Evolutionary conservation across 2,888 invertebrate genomes (phyloP).

Genomic region (Atrina japonica): DNA sequence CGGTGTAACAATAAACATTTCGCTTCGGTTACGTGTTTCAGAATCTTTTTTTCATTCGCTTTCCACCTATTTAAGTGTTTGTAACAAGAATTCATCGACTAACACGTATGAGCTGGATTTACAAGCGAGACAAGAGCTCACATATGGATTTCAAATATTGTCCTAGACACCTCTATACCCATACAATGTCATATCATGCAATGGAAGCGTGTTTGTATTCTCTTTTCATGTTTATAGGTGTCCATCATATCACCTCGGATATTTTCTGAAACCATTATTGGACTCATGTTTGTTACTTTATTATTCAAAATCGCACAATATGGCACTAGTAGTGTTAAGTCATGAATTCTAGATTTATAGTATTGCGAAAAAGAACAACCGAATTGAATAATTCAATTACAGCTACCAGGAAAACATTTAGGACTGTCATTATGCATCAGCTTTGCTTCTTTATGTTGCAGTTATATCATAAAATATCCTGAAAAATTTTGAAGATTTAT

Average conservation of each 20-base stretch:
- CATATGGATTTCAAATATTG: constrained; percentile 31
- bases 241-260: neutral
- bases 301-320: constrained; percentile 25
- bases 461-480: no score
- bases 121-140: neutral
- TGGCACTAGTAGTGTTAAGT: constrained; percentile 41
- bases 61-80: no score
- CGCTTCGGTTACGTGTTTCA: no score
- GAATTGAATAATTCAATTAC: constrained; percentile 44
- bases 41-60: no score
- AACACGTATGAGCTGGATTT: neutral
- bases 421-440: constrained; percentile 30
- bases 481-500: no score
- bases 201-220: no score
- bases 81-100: neutral
- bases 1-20: no score
- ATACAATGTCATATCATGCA: constrained; percentile 18
- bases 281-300: constrained; percentile 9
- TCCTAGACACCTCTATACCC: constrained; percentile 5
- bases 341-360: constrained; percentile 46
- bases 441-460: constrained; percentile 25
- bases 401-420: constrained; percentile 22
- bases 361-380: constrained; percentile 36
- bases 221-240: constrained; percentile 11
- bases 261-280: neutral